Evolutionary conservation across 1,140 invertebrate genomes (phyloP), one percentile per base, ranked within the genome.

Genomic region (Calephelis virginiensis): DNA sequence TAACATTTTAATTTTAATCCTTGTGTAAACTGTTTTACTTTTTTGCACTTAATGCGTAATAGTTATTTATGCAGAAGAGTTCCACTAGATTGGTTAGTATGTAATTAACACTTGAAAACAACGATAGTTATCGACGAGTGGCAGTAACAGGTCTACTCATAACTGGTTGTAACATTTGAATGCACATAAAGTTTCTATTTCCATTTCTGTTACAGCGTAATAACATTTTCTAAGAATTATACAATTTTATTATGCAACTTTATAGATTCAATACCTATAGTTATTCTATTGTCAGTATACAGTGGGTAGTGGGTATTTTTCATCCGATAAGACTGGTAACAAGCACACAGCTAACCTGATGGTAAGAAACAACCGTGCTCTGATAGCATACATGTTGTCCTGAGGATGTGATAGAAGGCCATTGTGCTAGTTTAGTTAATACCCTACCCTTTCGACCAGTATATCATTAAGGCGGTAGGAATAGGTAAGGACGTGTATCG

Each of bases 181-280:
- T 64, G 50, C 56, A 56, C 69, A 13, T 48, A 47, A 56, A 46
- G 45, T 47, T 70, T 66, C 48, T 70, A 70, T 62, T 66, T 53
- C 60, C 64, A 66, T 48, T 38, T 49, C 48, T 43, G 50, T 37
- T 64, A 17, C 63, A 62, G 61, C 53, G 53, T 56, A 37, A 56
- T 56, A 56, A 56, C 40, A 61, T 45, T 43, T 61, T 45, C 43
- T 61, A 61, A 61, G 43, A 50, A 45, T 64, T 64, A 64, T 49
- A 64, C 37, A 47, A 64, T 14, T 37, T 50, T 49, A 49, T 47
- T 47, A 50, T 64, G 37, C 17, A 64, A 61, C 14, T n/a, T 43
- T 40, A 38, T 11, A 12, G 10, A 38, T 12, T 37, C 48, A 53
- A 28, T 28, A 28, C 28, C 28, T 28, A 28, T 4, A 28, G 28